Evolutionary conservation across 2,797 vertebrate genomes (phyloP).

Genomic region (Peromyscus attwateri): DNA sequence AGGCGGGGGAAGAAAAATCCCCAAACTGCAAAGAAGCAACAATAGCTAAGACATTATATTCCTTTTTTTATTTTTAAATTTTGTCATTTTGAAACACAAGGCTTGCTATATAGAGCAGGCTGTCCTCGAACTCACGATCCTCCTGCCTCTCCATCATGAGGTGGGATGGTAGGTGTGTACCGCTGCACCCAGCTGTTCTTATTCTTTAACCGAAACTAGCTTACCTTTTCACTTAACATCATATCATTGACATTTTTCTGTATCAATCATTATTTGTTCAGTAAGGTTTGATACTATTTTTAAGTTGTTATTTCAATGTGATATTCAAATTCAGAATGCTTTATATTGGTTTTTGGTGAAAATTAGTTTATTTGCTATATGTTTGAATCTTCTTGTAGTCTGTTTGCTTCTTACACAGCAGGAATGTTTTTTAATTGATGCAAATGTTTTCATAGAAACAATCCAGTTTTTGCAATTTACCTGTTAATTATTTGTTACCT

Average conservation of each 20-base stretch:
- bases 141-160: neutral
- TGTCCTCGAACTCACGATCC: neutral
- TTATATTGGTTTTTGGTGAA: constrained; percentile 10
- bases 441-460: neutral
- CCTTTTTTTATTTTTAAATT: neutral
- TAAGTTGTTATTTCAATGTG: neutral
- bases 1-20: neutral
- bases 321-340: neutral
- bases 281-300: neutral
- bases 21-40: neutral
- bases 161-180: too few relatives aligned
- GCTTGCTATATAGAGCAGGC: neutral
- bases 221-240: neutral
- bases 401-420: neutral
- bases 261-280: neutral
- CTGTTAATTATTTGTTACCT: neutral
- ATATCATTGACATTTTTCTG: neutral
- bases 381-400: neutral
- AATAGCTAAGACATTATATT: constrained; percentile 10
- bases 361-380: neutral
- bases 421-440: neutral
- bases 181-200: neutral
- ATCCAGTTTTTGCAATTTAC: neutral
- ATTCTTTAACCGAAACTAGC: neutral
- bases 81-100: neutral